phyloP scores from a whole-genome alignment of 2,888 invertebrate genomes.

The Mystacides longicornis region DNA sequence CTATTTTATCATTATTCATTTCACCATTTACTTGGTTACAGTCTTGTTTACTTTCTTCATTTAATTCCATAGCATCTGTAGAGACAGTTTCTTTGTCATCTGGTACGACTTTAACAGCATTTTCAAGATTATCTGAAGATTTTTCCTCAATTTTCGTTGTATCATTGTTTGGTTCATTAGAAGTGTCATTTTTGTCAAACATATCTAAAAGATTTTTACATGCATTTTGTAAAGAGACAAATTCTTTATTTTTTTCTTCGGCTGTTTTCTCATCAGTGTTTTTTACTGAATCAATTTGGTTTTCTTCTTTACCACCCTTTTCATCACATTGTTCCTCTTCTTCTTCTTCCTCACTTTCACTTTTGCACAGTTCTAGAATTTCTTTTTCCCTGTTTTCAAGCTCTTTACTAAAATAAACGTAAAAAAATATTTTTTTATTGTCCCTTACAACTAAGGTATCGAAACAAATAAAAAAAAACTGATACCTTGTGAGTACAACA shows the following conservation, averaged over 20 bases:
- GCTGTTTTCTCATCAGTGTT: neutral
- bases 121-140: conserved; percentile 29
- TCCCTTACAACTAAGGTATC: no score
- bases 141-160: conserved; percentile 11
- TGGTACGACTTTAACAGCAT: neutral
- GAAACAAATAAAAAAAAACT: no score
- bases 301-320: neutral
- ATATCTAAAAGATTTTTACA: conserved; percentile 9
- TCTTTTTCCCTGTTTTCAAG: conserved; percentile 67
- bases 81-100: neutral
- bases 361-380: conserved; percentile 68
- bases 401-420: conserved; percentile 49
- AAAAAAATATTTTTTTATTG: no score
- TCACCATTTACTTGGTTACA: conserved; percentile 10
- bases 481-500: no score
- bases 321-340: conserved; percentile 24
- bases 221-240: neutral
- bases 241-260: neutral
- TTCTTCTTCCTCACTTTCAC: conserved; percentile 54
- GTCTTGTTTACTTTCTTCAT: conserved; percentile 18
- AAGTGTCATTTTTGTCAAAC: neutral
- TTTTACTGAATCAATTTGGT: neutral
- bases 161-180: neutral
- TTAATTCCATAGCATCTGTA: neutral
- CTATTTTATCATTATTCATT: conserved; percentile 33